These are phyloP conservation scores for Calycopis cecrops DNA, from an alignment of 1,140 invertebrate species.

Conservation along the genomic window DNA sequence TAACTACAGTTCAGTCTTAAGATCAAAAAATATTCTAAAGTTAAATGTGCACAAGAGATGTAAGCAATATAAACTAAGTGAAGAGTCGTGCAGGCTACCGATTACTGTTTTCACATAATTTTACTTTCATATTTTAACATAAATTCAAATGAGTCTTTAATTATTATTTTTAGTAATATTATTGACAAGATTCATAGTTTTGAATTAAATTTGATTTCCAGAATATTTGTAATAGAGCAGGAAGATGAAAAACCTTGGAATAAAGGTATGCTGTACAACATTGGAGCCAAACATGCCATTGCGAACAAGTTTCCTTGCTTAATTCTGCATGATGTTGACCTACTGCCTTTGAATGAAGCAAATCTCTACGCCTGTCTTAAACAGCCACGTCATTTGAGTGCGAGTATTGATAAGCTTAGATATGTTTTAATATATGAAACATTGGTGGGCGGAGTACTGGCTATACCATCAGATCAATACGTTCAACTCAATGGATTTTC, in stretches of 20 bases:
- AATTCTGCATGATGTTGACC: constrained; percentile 96
- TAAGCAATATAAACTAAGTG: too few relatives aligned
- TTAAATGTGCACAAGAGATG: too few relatives aligned
- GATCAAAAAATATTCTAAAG: too few relatives aligned
- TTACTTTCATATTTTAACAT: background rate
- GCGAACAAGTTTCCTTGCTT: constrained; percentile 88
- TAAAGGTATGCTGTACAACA: constrained; percentile 92
- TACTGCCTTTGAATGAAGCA: constrained; percentile 91
- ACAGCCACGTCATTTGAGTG: constrained; percentile 93
- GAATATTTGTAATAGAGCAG: constrained; percentile 95
- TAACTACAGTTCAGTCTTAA: too few relatives aligned
- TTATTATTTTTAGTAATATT: background rate
- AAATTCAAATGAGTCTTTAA: background rate
- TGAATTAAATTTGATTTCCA: constrained; percentile 29
- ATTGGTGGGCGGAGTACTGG: constrained; percentile 85
- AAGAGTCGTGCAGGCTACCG: too few relatives aligned
- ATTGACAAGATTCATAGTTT: too few relatives aligned
- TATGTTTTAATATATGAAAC: constrained; percentile 82
- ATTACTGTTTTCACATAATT: too few relatives aligned
- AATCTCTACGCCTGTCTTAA: constrained; percentile 94
- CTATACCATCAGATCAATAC: constrained; percentile 83
- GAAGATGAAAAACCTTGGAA: constrained; percentile 87
- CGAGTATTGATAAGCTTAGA: constrained; percentile 90
- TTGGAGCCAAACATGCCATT: constrained; percentile 88
- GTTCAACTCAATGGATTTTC: constrained; percentile 92